A percentile compares a stretch with the other conserved stretches of the same genome.
These are phyloP conservation scores for Actias luna DNA, from an alignment of 2,888 invertebrate species.

Conservation along the genomic window DNA sequence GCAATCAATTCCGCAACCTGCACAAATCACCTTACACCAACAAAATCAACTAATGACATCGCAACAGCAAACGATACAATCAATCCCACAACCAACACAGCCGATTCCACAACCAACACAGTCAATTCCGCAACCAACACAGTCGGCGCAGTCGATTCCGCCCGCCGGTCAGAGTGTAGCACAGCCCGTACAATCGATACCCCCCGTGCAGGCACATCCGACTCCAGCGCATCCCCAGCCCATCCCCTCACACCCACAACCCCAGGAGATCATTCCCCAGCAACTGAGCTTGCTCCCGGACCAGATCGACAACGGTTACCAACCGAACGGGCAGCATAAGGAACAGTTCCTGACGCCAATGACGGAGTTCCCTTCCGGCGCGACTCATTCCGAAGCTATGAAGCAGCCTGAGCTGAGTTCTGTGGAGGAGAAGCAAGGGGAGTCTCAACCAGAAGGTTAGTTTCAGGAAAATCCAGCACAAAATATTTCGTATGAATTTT, in stretches of 20 bases:
- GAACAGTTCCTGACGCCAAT: conserved; percentile 75
- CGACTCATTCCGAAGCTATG: conserved; percentile 54
- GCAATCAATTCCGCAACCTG: conserved; percentile 30
- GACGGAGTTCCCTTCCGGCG: conserved; percentile 64
- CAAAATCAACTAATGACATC: conserved; percentile 30
- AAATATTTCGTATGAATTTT: background rate
- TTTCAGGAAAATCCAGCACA: background rate
- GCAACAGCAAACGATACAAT: conserved; percentile 26
- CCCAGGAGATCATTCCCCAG: conserved; percentile 52
- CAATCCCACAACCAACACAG: conserved; percentile 26
- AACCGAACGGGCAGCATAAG: conserved; percentile 53
- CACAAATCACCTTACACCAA: conserved; percentile 26
- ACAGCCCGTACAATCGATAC: conserved; percentile 28
- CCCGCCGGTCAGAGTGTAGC: conserved; percentile 26
- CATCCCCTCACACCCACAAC: conserved; percentile 21
- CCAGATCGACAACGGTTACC: conserved; percentile 50
- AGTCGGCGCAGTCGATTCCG: conserved; percentile 22
- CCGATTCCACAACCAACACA: conserved; percentile 34
- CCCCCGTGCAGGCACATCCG: conserved; percentile 22
- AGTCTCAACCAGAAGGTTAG: conserved; percentile 64
- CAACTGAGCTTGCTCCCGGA: conserved; percentile 57
- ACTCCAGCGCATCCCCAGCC: conserved; percentile 20
- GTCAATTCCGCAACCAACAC: conserved; percentile 35
- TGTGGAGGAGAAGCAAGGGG: conserved; percentile 67
- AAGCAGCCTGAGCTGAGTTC: conserved; percentile 65